Percentiles rank a stretch among this genome's conserved stretches.
Evolutionary conservation across 1,140 invertebrate species (phyloP).

Genomic region (Antheraea mylitta): DNA sequence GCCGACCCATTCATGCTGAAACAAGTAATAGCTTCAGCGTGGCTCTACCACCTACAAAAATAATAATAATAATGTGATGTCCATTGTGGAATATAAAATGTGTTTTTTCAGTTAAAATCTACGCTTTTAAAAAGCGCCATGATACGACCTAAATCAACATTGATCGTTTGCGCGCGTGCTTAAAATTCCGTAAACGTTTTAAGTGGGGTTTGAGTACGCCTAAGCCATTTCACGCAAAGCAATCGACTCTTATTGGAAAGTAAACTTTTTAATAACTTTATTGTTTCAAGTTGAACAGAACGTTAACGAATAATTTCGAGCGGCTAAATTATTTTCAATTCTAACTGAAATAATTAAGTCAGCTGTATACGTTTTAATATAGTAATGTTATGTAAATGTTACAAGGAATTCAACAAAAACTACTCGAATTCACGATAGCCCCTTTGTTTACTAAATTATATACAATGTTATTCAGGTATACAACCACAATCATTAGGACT

Average conservation of each 20-base stretch:
- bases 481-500: neutral
- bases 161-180: constrained; percentile 17
- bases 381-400: too few species aligned
- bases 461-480: neutral
- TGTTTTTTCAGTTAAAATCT: constrained; percentile 4
- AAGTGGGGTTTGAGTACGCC: constrained; percentile 21
- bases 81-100: neutral
- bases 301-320: too few species aligned
- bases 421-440: too few species aligned
- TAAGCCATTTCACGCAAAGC: constrained; percentile 20
- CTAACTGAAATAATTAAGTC: too few species aligned
- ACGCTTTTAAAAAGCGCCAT: constrained; percentile 7
- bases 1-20: too few species aligned
- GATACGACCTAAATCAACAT: constrained; percentile 17
- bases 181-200: constrained; percentile 25
- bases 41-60: too few species aligned
- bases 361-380: too few species aligned
- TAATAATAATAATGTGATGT: too few species aligned
- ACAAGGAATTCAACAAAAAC: too few species aligned
- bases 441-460: neutral
- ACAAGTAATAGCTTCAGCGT: too few species aligned
- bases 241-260: constrained; percentile 14
- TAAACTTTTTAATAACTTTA: neutral
- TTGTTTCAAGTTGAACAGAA: neutral
- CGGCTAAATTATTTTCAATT: too few species aligned